These are phyloP conservation scores for Drosophila hydei DNA, from an alignment of 1,140 invertebrate species.

Conservation along the genomic window DNA sequence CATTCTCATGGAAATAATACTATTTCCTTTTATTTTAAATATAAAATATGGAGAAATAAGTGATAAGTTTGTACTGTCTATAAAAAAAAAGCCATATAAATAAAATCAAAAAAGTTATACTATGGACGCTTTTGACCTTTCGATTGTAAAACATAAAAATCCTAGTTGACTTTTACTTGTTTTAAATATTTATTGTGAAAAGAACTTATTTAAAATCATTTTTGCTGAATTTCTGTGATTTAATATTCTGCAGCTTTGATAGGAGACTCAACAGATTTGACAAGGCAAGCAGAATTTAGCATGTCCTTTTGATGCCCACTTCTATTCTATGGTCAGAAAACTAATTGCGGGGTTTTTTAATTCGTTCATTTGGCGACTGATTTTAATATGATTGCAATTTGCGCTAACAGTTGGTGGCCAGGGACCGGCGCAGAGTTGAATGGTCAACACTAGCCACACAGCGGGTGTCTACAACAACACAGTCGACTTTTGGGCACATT, in stretches of 20 bases:
- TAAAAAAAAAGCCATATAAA: too few species aligned
- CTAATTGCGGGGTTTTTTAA: constrained; percentile 45
- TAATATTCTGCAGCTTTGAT: constrained; percentile 26
- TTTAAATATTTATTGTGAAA: too few species aligned
- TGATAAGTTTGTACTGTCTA: too few species aligned
- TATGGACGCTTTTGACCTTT: too few species aligned
- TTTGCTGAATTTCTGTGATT: too few species aligned
- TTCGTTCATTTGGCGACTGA: constrained; percentile 43
- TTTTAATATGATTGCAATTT: constrained; percentile 79
- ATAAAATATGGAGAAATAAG: too few species aligned
- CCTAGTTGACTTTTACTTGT: too few species aligned
- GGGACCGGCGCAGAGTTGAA: constrained; percentile 43
- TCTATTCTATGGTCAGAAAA: constrained; percentile 20
- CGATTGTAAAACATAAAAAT: too few species aligned
- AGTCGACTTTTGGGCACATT: constrained; percentile 59
- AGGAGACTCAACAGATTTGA: constrained; percentile 59
- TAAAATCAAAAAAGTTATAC: too few species aligned
- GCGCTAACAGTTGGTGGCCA: constrained; percentile 39
- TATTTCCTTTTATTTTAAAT: too few species aligned
- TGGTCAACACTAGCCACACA: constrained; percentile 9
- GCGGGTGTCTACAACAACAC: constrained; percentile 1
- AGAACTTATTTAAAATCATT: not conserved
- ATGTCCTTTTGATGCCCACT: constrained; percentile 47
- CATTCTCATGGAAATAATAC: too few species aligned
- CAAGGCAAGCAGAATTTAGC: constrained; percentile 23